Evolutionary conservation across 2,113 vertebrate species (phyloP).

Genomic region (Macrotis lagotis): DNA sequence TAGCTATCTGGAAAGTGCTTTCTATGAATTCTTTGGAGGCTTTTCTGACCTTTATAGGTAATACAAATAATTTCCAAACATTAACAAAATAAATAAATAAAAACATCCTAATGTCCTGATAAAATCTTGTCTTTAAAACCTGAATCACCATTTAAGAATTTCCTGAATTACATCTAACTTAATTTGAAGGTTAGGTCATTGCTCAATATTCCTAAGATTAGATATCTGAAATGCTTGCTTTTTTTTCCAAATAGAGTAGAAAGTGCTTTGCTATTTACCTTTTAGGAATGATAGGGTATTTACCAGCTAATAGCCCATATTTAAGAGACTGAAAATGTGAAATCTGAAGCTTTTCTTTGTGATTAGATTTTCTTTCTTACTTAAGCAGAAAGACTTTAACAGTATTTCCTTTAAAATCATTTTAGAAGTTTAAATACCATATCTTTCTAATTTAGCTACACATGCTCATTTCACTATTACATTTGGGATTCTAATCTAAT

Average conservation of each 20-base stretch:
- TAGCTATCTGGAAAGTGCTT: conserved; percentile 67
- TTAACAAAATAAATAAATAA: conserved; percentile 30
- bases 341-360: conserved; percentile 66
- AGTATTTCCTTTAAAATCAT: conserved; percentile 59
- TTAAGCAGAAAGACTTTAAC: conserved; percentile 44
- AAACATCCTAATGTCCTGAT: conserved; percentile 38
- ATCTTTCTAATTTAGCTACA: conserved; percentile 52
- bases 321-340: conserved; percentile 48
- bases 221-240: conserved; percentile 67
- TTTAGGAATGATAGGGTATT: conserved; percentile 55
- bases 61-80: conserved; percentile 69
- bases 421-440: conserved; percentile 50
- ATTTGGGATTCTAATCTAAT: not conserved
- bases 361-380: conserved; percentile 59
- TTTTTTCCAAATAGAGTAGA: conserved; percentile 63
- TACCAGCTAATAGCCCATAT: conserved; percentile 52
- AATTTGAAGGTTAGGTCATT: conserved; percentile 63
- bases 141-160: conserved; percentile 16
- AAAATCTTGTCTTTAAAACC: conserved; percentile 57
- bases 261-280: conserved; percentile 62
- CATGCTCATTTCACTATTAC: conserved; percentile 56
- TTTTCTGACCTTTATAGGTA: conserved; percentile 72
- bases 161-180: conserved; percentile 16
- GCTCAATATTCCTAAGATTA: conserved; percentile 50
- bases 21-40: conserved; percentile 59